phyloP scores from a whole-genome alignment of 2,888 invertebrate genomes.

The Rugalucina vietnamica region DNA sequence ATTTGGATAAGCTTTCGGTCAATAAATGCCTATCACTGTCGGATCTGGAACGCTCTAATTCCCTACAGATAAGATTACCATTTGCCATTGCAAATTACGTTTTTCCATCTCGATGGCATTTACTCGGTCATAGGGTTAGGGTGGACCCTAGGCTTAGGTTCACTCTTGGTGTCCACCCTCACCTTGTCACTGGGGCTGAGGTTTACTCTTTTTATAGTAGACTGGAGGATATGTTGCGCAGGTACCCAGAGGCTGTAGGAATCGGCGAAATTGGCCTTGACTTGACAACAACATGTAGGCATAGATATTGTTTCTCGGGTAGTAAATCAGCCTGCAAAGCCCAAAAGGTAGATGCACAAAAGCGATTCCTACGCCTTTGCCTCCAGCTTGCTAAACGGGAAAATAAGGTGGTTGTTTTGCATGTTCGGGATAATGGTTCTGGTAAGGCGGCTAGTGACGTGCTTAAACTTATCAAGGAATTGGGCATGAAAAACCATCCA shows the following conservation, averaged over 20 bases:
- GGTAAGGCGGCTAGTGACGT: neutral
- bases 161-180: too few species aligned
- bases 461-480: neutral
- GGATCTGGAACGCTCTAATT: neutral
- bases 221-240: too few species aligned
- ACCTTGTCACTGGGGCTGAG: too few species aligned
- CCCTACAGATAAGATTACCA: neutral
- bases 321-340: too few species aligned
- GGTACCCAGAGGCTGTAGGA: too few species aligned
- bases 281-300: neutral
- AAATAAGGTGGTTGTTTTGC: too few species aligned
- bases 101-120: neutral
- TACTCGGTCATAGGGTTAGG: neutral
- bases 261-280: neutral
- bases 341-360: too few species aligned
- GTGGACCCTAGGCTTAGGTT: neutral
- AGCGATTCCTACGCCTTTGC: too few species aligned
- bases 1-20: neutral
- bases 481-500: neutral
- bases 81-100: neutral
- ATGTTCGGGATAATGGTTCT: neutral
- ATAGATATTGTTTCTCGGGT: too few species aligned
- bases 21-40: neutral
- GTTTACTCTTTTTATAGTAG: too few species aligned
- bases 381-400: too few species aligned